A percentile compares a stretch with the other conserved stretches of the same genome.
phyloP scores from a whole-genome alignment of 2,888 invertebrate species.

The Tineola bisselliella region DNA sequence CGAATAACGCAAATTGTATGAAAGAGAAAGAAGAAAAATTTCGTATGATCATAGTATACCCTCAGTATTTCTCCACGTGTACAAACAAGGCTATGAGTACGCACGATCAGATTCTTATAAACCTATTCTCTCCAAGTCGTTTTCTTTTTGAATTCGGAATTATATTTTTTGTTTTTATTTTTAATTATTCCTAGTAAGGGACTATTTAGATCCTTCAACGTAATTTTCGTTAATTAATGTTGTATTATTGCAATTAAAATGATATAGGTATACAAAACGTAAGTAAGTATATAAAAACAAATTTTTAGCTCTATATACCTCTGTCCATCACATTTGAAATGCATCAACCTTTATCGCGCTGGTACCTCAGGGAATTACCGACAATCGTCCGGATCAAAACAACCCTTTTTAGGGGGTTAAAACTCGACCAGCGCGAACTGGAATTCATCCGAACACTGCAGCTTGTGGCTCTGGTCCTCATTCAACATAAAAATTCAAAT shows the following conservation, averaged over 20 bases:
- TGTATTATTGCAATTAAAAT: too few relatives aligned
- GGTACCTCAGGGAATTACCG: background rate
- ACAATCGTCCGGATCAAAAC: slow-evolving; percentile 4
- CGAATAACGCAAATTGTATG: background rate
- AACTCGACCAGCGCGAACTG: background rate
- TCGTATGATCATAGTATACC: background rate
- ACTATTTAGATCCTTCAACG: too few relatives aligned
- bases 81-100: background rate
- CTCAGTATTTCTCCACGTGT: background rate
- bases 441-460: background rate
- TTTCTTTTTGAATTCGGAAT: background rate
- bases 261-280: too few relatives aligned
- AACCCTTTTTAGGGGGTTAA: slow-evolving; percentile 3
- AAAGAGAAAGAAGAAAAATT: background rate
- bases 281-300: too few relatives aligned
- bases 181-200: background rate
- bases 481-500: background rate
- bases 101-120: background rate
- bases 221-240: too few relatives aligned
- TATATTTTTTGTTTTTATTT: background rate
- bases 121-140: background rate
- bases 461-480: background rate
- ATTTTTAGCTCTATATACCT: background rate
- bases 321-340: slow-evolving; percentile 3
- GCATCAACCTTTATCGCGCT: background rate